These are phyloP conservation scores for Leucophora obtusa DNA, from an alignment of 2,888 invertebrate species.

Conservation along the genomic window DNA sequence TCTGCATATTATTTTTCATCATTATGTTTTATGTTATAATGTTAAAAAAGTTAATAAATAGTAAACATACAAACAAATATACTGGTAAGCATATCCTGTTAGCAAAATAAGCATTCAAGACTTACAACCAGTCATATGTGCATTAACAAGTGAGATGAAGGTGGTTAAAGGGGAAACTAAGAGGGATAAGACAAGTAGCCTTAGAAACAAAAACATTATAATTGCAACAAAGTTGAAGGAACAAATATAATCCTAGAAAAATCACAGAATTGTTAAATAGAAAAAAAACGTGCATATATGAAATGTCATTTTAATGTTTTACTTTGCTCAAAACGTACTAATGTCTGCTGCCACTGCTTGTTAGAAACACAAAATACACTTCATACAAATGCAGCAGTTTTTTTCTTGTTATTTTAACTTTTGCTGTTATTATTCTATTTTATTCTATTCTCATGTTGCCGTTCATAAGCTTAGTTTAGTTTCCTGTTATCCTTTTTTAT, in stretches of 20 bases:
- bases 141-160: no score
- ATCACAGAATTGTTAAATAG: background rate
- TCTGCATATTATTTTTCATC: background rate
- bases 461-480: constrained; percentile 40
- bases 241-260: background rate
- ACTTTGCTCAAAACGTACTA: background rate
- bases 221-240: constrained; percentile 5
- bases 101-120: background rate
- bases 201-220: background rate
- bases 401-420: constrained; percentile 7
- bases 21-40: background rate
- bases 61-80: background rate
- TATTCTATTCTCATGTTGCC: constrained; percentile 29
- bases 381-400: background rate
- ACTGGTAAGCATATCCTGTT: background rate
- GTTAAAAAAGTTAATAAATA: background rate
- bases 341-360: constrained; percentile 22
- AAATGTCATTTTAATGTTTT: constrained; percentile 1
- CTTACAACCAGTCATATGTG: background rate
- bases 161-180: background rate
- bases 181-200: background rate
- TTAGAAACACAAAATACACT: constrained; percentile 1
- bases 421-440: background rate
- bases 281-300: background rate
- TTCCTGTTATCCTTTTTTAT: constrained; percentile 39